phyloP scores from a whole-genome alignment of 2,113 vertebrate species.

The Glaucomys volans region DNA sequence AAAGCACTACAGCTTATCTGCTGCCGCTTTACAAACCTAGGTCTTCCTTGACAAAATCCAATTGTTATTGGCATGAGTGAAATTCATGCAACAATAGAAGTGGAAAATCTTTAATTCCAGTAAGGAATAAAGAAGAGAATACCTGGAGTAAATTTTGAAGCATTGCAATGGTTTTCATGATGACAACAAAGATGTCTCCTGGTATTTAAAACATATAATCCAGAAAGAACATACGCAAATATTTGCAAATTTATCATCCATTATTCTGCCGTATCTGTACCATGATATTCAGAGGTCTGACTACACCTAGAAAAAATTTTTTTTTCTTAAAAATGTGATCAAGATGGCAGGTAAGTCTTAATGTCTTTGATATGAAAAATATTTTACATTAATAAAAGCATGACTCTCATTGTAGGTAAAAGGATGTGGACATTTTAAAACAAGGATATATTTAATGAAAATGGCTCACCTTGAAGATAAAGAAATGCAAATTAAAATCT shows the following conservation, averaged over 20 bases:
- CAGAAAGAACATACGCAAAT: neutral
- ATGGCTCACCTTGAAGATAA: slow-evolving; percentile 7
- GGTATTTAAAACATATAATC: neutral
- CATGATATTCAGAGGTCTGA: neutral
- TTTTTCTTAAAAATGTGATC: neutral
- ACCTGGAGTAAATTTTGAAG: neutral
- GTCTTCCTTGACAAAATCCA: neutral
- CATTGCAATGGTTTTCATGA: neutral
- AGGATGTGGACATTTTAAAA: neutral
- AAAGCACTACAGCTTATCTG: neutral
- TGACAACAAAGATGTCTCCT: neutral
- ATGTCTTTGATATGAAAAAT: slow-evolving; percentile 21
- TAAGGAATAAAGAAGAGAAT: neutral
- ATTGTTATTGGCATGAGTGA: neutral
- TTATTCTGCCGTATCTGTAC: neutral
- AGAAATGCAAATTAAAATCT: slow-evolving; percentile 46
- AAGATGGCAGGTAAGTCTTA: neutral
- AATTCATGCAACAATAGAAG: neutral
- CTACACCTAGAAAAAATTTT: neutral
- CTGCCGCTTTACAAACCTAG: neutral
- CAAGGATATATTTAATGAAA: slow-evolving; percentile 10
- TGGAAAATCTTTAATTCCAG: neutral
- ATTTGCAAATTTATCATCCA: neutral
- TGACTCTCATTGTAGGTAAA: neutral
- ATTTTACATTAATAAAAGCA: slow-evolving; percentile 44